phyloP scores from a whole-genome alignment of 2,888 invertebrate species.

The Platycnemis pennipes region DNA sequence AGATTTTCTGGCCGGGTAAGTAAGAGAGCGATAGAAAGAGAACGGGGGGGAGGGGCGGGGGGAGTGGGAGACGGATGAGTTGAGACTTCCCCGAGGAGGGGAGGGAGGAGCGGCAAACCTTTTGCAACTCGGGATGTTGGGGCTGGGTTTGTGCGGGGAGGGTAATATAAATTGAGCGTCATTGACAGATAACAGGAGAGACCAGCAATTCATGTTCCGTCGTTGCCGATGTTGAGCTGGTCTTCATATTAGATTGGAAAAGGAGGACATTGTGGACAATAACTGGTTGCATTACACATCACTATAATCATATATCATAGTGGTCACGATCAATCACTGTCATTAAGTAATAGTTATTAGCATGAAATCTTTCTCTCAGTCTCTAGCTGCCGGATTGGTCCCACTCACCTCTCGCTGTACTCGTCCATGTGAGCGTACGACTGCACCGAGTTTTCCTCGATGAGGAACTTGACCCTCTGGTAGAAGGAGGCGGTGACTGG shows the following conservation, averaged over 20 bases:
- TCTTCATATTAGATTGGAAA: neutral
- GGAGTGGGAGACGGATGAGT: neutral
- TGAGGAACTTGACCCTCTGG: slow-evolving; percentile 97
- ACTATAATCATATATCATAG: slow-evolving; percentile 2
- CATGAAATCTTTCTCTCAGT: slow-evolving; percentile 50
- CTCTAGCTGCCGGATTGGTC: slow-evolving; percentile 57
- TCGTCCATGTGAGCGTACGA: slow-evolving; percentile 98
- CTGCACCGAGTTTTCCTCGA: slow-evolving; percentile 99
- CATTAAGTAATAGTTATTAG: neutral
- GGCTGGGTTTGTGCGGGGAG: slow-evolving; percentile 23
- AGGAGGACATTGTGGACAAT: neutral
- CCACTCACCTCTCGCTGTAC: slow-evolving; percentile 98
- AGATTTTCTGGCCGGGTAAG: neutral
- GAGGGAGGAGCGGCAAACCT: neutral
- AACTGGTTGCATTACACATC: slow-evolving; percentile 47
- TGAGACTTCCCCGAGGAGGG: neutral
- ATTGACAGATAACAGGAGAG: slow-evolving; percentile 21
- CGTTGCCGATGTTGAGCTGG: neutral
- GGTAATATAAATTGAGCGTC: slow-evolving; percentile 30
- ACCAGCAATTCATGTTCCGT: neutral
- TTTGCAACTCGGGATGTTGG: neutral
- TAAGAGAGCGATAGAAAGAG: slow-evolving; percentile 11
- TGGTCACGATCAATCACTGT: neutral
- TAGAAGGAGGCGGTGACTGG: slow-evolving; percentile 98
- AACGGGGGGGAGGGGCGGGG: neutral